These are phyloP conservation scores for Micromys minutus DNA, from an alignment of 2,113 vertebrate genomes.

Conservation along the genomic window DNA sequence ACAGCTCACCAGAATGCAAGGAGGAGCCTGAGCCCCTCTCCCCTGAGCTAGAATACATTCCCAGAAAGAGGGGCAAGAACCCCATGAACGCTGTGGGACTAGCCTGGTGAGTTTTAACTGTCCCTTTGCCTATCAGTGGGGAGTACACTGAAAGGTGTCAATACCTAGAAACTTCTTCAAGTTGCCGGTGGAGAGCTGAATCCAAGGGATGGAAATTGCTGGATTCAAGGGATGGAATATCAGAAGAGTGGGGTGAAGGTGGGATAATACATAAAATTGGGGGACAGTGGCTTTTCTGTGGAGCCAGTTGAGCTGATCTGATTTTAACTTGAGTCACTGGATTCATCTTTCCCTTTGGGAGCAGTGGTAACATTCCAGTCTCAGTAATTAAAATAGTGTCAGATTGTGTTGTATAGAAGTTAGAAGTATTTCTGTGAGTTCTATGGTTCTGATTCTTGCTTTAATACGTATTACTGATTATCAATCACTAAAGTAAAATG, in stretches of 20 bases:
- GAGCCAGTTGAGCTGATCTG: neutral
- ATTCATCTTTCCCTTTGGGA: constrained; percentile 21
- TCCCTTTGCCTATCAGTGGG: constrained; percentile 3
- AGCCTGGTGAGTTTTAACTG: constrained; percentile 90
- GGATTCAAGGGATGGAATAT: neutral
- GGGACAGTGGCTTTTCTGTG: constrained; percentile 48
- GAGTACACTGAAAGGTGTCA: neutral
- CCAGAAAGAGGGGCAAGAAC: constrained; percentile 90
- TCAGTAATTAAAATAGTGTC: neutral
- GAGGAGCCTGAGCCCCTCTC: constrained; percentile 68
- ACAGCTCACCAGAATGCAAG: constrained; percentile 77
- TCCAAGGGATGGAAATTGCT: neutral
- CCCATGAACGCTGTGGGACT: constrained; percentile 93
- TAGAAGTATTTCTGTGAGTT: neutral
- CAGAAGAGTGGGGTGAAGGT: neutral
- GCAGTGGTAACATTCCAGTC: neutral
- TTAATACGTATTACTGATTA: neutral
- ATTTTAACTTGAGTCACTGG: neutral
- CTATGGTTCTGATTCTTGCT: constrained; percentile 32
- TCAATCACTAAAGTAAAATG: constrained; percentile 21
- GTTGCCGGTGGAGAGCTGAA: constrained; percentile 30
- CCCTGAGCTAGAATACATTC: constrained; percentile 90
- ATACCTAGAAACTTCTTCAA: constrained; percentile 27
- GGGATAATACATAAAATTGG: neutral
- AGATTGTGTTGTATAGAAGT: neutral